phyloP scores from a whole-genome alignment of 2,797 vertebrate genomes.

The Orientallactaga sibirica region DNA sequence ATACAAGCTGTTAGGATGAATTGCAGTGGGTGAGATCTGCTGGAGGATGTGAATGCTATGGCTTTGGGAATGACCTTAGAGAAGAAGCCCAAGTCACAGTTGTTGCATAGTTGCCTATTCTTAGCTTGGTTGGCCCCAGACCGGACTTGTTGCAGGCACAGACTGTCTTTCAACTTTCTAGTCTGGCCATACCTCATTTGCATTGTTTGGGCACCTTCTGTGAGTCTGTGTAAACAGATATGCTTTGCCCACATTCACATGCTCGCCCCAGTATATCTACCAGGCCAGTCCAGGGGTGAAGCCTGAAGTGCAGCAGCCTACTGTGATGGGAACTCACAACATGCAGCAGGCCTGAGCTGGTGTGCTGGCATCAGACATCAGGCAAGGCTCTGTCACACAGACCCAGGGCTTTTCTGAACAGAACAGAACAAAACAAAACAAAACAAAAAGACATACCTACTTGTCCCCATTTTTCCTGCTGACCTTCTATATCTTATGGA shows the following conservation, averaged over 20 bases:
- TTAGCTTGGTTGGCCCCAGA: background rate
- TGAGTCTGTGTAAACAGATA: background rate
- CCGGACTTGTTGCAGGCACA: background rate
- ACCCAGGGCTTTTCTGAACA: background rate
- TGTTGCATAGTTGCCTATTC: background rate
- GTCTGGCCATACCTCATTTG: background rate
- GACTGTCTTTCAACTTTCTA: background rate
- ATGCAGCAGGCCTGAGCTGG: background rate
- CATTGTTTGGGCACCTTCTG: background rate
- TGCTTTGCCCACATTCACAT: background rate
- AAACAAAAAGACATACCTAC: background rate
- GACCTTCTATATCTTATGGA: background rate
- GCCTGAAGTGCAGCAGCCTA: background rate
- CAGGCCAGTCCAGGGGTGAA: background rate
- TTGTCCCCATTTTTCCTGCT: background rate
- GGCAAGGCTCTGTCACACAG: background rate
- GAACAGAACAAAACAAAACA: background rate
- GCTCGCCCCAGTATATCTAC: background rate
- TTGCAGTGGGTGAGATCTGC: background rate
- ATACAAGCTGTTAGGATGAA: background rate
- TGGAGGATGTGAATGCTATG: background rate
- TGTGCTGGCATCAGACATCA: no score
- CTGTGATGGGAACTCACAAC: background rate
- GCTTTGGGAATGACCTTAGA: background rate
- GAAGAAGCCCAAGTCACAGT: background rate